Conservation (phyloP, 2,888 invertebrate species). For the Tipula confusa region DNA sequence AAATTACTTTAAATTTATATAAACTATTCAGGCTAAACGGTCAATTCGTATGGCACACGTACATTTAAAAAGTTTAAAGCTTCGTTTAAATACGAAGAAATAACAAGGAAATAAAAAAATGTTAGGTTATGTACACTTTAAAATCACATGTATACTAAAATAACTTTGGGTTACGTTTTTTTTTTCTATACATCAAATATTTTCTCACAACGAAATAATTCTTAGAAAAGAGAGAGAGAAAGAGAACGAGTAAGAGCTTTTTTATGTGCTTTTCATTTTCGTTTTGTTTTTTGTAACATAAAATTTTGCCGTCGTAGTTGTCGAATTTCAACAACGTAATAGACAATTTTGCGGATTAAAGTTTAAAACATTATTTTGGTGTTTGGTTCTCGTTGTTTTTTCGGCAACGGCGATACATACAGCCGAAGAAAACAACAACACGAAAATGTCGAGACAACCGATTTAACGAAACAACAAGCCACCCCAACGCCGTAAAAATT, state of each 20-base stretch:
- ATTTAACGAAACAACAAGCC: not conserved
- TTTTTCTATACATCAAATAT: not conserved
- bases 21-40: not conserved
- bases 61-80: not conserved
- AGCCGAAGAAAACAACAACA: not conserved
- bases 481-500: not conserved
- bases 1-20: not conserved
- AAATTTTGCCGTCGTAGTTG: not conserved
- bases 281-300: not conserved
- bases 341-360: not conserved
- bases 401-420: not conserved
- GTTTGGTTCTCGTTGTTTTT: not conserved
- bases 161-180: not conserved
- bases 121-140: constrained; percentile 20
- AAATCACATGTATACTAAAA: constrained; percentile 6
- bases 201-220: not conserved
- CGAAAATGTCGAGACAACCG: not conserved
- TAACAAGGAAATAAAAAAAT: not conserved
- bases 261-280: not conserved
- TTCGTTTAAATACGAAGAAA: not conserved
- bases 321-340: constrained; percentile 12
- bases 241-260: constrained; percentile 10
- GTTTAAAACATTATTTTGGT: not conserved
- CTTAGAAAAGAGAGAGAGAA: not conserved
- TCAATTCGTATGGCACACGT: not conserved